Evolutionary conservation across 2,113 vertebrate species (phyloP).

Genomic region (Muscicapa adusta): DNA sequence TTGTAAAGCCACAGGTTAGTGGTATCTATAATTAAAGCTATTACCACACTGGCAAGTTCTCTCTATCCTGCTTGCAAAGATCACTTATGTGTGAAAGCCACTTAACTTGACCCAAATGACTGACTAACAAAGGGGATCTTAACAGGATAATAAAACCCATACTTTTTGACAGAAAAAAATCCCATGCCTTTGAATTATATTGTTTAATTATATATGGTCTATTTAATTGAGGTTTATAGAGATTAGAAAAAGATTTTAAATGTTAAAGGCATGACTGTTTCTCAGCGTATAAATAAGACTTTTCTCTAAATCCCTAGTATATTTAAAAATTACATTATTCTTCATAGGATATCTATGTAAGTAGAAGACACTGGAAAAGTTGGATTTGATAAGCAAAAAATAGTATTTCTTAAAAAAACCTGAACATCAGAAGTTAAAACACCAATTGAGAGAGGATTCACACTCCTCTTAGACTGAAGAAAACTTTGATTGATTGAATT

Average conservation of each 20-base stretch:
- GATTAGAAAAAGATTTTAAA: neutral
- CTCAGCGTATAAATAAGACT: neutral
- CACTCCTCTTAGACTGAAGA: neutral
- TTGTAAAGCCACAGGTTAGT: neutral
- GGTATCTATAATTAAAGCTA: neutral
- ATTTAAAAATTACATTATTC: neutral
- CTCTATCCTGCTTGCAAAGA: neutral
- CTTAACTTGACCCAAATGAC: neutral
- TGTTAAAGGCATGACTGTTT: neutral
- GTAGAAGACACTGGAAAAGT: neutral
- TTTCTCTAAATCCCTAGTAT: neutral
- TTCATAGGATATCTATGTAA: neutral
- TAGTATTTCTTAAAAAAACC: rapidly evolving
- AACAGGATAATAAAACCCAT: neutral
- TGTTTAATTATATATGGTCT: neutral
- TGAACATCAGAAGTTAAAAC: neutral
- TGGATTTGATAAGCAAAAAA: neutral
- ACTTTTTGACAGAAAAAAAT: neutral
- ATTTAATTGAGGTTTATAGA: neutral
- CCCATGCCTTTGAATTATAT: neutral
- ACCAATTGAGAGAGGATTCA: neutral
- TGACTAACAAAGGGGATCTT: neutral
- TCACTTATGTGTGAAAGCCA: neutral
- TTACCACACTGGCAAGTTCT: neutral
- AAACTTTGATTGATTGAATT: neutral